Evolutionary conservation across 1,140 invertebrate species (phyloP).

Genomic region (Metopolophium dirhodum): DNA sequence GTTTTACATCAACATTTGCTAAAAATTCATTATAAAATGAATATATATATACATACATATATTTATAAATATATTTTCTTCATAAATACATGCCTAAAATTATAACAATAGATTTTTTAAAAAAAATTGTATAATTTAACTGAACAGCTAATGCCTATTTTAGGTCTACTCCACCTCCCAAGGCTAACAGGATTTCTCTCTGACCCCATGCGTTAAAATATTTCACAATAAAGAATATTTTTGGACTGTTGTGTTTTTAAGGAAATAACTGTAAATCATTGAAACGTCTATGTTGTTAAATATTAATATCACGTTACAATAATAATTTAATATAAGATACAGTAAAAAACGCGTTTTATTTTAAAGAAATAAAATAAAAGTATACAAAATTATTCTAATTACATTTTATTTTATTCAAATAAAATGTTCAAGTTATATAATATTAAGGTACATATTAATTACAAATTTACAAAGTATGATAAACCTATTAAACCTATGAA

Average conservation of each 20-base stretch:
- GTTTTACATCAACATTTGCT: slow-evolving; percentile 60
- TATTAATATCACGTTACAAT: neutral
- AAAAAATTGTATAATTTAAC: neutral
- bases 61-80: neutral
- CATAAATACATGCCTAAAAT: neutral
- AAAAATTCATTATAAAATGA: slow-evolving; percentile 63
- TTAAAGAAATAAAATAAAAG: neutral
- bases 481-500: neutral
- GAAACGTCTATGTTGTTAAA: neutral
- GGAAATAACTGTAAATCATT: slow-evolving; percentile 19
- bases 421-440: too few species aligned
- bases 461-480: neutral
- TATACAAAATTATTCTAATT: neutral
- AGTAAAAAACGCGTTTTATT: neutral
- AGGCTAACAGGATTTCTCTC: slow-evolving; percentile 47
- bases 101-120: neutral
- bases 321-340: neutral
- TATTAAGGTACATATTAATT: neutral
- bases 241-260: neutral
- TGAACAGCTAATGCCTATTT: neutral
- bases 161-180: neutral
- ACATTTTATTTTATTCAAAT: neutral
- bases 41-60: slow-evolving; percentile 55
- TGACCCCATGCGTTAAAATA: neutral
- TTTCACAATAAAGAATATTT: slow-evolving; percentile 9